phyloP scores from a whole-genome alignment of 2,113 vertebrate genomes.

The Rattus norvegicus region DNA sequence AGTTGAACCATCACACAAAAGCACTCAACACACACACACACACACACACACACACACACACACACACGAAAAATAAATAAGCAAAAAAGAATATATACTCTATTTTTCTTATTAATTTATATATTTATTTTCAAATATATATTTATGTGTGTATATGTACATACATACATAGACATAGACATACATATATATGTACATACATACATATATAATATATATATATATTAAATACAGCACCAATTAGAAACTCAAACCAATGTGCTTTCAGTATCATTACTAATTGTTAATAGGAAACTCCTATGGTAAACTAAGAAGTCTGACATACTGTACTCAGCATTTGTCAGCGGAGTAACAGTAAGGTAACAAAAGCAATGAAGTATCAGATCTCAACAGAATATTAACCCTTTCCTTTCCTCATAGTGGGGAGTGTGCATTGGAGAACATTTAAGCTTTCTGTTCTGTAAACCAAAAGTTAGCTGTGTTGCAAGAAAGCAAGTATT shows the following conservation, averaged over 20 bases:
- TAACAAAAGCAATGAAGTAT: constrained; percentile 11
- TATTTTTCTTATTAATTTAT: neutral
- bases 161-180: too few species aligned
- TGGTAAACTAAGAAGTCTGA: constrained; percentile 16
- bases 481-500: neutral
- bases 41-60: neutral
- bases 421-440: neutral
- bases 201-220: neutral
- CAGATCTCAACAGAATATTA: constrained; percentile 2
- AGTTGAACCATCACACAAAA: too few species aligned
- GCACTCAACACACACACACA: neutral
- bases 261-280: constrained; percentile 38
- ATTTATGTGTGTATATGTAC: neutral
- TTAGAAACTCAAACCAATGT: constrained; percentile 41
- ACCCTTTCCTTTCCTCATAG: neutral
- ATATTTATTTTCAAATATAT: neutral
- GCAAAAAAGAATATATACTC: neutral
- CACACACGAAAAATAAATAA: neutral
- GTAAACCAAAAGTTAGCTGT: neutral
- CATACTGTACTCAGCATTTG: neutral
- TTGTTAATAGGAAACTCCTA: constrained; percentile 18
- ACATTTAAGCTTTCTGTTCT: neutral
- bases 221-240: neutral
- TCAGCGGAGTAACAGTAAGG: neutral
- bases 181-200: neutral